Evolutionary conservation across 2,797 vertebrate species (phyloP).

Genomic region (Onychomys leucogaster): DNA sequence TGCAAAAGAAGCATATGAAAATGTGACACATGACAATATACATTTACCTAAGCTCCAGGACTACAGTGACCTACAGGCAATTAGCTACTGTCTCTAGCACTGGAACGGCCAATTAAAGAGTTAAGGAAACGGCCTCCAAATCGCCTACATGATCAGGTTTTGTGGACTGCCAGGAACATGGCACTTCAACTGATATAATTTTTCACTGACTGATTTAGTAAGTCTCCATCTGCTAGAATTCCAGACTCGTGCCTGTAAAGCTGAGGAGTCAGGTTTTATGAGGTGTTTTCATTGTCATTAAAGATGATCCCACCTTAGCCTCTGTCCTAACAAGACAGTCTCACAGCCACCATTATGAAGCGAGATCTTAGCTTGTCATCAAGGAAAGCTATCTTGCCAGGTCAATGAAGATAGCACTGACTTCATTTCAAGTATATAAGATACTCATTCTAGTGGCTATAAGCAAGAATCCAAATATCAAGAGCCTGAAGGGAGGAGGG

Average conservation of each 20-base stretch:
- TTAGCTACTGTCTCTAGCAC: slow-evolving; percentile 88
- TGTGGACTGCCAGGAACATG: slow-evolving; percentile 88
- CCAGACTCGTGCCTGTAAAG: slow-evolving; percentile 87
- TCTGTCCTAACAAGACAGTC: slow-evolving; percentile 89
- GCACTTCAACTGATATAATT: slow-evolving; percentile 87
- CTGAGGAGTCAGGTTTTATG: slow-evolving; percentile 86
- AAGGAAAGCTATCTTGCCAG: slow-evolving; percentile 86
- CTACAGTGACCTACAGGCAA: slow-evolving; percentile 90
- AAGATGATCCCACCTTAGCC: slow-evolving; percentile 89
- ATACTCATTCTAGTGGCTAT: slow-evolving; percentile 74
- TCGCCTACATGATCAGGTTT: slow-evolving; percentile 88
- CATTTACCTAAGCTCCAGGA: slow-evolving; percentile 89
- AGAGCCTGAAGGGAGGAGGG: background rate
- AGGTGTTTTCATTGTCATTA: slow-evolving; percentile 89
- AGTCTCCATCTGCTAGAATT: slow-evolving; percentile 86
- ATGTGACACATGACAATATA: slow-evolving; percentile 91
- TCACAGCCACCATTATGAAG: slow-evolving; percentile 86
- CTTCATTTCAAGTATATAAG: slow-evolving; percentile 87
- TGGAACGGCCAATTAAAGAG: slow-evolving; percentile 91
- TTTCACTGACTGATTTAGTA: slow-evolving; percentile 91
- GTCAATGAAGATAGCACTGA: slow-evolving; percentile 86
- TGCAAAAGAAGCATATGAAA: slow-evolving; percentile 87
- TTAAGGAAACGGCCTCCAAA: slow-evolving; percentile 91
- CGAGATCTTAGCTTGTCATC: slow-evolving; percentile 87
- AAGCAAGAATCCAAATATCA: slow-evolving; percentile 80